These are phyloP conservation scores for Galagoides demidoff DNA, from an alignment of 2,797 vertebrate genomes.

Conservation along the genomic window DNA sequence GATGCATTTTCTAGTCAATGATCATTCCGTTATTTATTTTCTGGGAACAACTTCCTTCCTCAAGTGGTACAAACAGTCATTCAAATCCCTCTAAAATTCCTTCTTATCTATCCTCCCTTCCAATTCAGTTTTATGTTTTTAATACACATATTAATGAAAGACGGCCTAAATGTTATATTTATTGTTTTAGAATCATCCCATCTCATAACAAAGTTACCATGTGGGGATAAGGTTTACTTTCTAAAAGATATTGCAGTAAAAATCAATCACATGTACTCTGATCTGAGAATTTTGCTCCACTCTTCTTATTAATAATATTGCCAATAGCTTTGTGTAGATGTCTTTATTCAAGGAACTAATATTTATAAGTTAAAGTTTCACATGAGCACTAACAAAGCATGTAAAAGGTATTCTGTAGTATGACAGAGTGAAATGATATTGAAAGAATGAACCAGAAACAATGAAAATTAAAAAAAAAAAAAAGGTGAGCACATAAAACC, in stretches of 20 bases:
- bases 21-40: neutral
- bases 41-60: constrained; percentile 2
- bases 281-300: neutral
- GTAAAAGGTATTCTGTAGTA: neutral
- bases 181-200: neutral
- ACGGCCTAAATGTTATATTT: neutral
- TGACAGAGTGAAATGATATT: neutral
- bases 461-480: neutral
- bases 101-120: neutral
- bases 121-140: neutral
- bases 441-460: neutral
- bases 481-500: neutral
- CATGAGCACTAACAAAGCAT: neutral
- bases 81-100: neutral
- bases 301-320: neutral
- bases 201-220: neutral
- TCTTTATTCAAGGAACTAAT: neutral
- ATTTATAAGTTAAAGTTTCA: constrained; percentile 21
- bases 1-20: neutral
- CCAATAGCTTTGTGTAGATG: neutral
- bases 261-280: neutral
- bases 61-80: neutral
- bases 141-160: neutral
- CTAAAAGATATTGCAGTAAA: neutral
- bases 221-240: neutral